phyloP scores from a whole-genome alignment of 37 sponge, comb jelly and placozoan species.

The Beroe ovata region DNA sequence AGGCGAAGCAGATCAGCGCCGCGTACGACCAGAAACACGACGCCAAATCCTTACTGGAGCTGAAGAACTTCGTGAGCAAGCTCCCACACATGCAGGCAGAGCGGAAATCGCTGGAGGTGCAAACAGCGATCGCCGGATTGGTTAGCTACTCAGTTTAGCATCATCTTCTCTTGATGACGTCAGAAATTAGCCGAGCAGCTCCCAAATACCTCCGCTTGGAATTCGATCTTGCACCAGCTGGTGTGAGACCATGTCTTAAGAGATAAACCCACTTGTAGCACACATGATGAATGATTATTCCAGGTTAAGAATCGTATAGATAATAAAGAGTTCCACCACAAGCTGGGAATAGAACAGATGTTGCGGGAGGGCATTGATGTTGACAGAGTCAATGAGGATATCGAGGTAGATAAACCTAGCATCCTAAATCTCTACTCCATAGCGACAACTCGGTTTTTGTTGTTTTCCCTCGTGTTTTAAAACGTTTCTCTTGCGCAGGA shows the following conservation, averaged over 20 bases:
- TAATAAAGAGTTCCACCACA: slow-evolving; percentile 27
- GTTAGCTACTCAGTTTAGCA: too few species aligned
- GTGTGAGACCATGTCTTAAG: too few species aligned
- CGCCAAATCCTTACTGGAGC: slow-evolving; percentile 82
- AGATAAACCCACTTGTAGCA: too few species aligned
- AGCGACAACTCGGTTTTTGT: too few species aligned
- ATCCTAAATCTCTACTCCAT: too few species aligned
- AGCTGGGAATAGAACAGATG: slow-evolving; percentile 69
- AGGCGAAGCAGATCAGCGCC: slow-evolving; percentile 82
- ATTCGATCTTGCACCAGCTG: too few species aligned
- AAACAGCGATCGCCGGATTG: slow-evolving; percentile 57
- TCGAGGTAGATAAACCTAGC: slow-evolving; percentile 71
- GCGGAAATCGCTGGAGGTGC: slow-evolving; percentile 71
- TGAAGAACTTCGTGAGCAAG: slow-evolving; percentile 93
- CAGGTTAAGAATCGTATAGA: slow-evolving; percentile 31
- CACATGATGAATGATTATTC: too few species aligned
- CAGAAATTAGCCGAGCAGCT: too few species aligned
- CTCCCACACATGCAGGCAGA: slow-evolving; percentile 89
- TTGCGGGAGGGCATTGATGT: slow-evolving; percentile 69
- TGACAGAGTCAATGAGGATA: slow-evolving; percentile 70
- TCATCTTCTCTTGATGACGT: too few species aligned
- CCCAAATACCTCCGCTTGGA: too few species aligned
- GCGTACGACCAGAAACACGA: slow-evolving; percentile 75
- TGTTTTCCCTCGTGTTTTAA: background rate
- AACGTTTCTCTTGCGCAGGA: background rate